phyloP scores from a whole-genome alignment of 2,797 vertebrate species.

The Nyctibius grandis region DNA sequence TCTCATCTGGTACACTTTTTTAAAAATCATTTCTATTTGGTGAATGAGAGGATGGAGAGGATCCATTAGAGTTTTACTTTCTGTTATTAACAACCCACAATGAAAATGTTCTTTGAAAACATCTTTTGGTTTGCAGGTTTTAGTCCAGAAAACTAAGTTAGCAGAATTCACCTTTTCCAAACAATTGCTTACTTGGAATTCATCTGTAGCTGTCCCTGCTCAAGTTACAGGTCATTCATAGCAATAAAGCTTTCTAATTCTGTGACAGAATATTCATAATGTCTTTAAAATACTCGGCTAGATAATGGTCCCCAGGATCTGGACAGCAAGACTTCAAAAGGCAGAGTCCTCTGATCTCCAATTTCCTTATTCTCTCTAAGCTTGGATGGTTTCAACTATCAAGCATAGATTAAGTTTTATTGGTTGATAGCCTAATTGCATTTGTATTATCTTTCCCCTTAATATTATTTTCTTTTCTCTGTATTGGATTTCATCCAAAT shows the following conservation, averaged over 20 bases:
- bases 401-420: constrained; percentile 54
- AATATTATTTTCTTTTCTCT: constrained; percentile 51
- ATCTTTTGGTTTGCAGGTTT: not conserved
- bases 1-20: not conserved
- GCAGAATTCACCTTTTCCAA: constrained; percentile 21
- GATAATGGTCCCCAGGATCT: constrained; percentile 21
- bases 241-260: constrained; percentile 24
- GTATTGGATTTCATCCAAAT: constrained; percentile 53
- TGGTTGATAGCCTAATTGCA: constrained; percentile 62
- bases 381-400: constrained; percentile 57
- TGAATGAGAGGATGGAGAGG: not conserved
- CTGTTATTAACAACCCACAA: not conserved
- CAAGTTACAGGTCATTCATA: not conserved
- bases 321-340: constrained; percentile 49
- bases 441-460: constrained; percentile 58
- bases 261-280: constrained; percentile 18
- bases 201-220: not conserved
- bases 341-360: constrained; percentile 36
- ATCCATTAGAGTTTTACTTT: not conserved
- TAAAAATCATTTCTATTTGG: not conserved
- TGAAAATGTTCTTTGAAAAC: not conserved
- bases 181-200: not conserved
- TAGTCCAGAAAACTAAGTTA: not conserved
- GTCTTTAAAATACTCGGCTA: constrained; percentile 22
- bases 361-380: constrained; percentile 49